Conservation (phyloP, 2,888 invertebrate species). For the Bhutanitis thaidina region DNA sequence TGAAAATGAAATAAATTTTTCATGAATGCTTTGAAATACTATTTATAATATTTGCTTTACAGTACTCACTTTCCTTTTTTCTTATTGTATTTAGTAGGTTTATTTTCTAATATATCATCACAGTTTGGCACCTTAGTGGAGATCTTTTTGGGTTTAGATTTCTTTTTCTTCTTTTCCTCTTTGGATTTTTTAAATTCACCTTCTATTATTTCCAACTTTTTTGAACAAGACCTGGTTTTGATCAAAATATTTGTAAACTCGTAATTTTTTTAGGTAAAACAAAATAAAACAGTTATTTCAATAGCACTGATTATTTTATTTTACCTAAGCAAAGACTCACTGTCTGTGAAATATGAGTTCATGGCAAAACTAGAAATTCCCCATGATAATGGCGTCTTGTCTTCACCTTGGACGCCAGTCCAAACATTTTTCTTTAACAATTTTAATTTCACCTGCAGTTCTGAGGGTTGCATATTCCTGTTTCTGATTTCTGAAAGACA, state of each 20-base stretch:
- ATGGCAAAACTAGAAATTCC: conserved; percentile 80
- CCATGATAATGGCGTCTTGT: conserved; percentile 83
- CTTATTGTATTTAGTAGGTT: conserved; percentile 61
- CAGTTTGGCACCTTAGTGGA: conserved; percentile 65
- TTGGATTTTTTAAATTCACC: conserved; percentile 58
- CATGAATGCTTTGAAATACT: background rate
- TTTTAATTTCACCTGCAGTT: conserved; percentile 84
- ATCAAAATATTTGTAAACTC: too few relatives aligned
- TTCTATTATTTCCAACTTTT: conserved; percentile 79
- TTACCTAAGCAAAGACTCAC: conserved; percentile 80
- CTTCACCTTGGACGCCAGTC: conserved; percentile 81
- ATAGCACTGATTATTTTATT: background rate
- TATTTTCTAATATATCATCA: conserved; percentile 58
- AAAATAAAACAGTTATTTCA: too few relatives aligned
- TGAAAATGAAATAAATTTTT: conserved; percentile 38
- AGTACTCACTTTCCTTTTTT: conserved; percentile 73
- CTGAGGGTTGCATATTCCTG: conserved; percentile 71
- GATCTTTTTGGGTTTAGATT: conserved; percentile 63
- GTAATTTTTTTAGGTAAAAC: too few relatives aligned
- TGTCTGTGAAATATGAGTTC: conserved; percentile 76
- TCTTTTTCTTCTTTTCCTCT: conserved; percentile 72
- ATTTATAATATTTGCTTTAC: background rate
- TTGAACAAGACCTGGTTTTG: conserved; percentile 81
- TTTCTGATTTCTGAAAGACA: conserved; percentile 62
- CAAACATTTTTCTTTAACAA: conserved; percentile 87